Percentiles rank a stretch among this genome's conserved stretches.
Conservation (phyloP, 2,888 invertebrate species). For the Tethea ocularis region DNA sequence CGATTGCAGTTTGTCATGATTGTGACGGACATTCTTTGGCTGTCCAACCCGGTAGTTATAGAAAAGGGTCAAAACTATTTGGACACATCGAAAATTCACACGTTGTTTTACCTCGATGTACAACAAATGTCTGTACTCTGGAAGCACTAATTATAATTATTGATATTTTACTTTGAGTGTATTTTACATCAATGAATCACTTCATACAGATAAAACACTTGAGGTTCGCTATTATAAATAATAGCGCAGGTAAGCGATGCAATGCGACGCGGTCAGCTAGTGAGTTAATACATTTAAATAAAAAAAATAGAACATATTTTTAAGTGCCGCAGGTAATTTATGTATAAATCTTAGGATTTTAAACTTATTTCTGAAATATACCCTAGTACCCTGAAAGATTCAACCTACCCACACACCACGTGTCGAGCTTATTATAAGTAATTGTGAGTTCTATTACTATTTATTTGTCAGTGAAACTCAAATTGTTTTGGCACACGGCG, state of each 20-base stretch:
- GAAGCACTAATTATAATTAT: background rate
- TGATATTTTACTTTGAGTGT: too few species aligned
- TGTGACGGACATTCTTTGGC: conserved; percentile 38
- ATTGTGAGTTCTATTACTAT: background rate
- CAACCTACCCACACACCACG: background rate
- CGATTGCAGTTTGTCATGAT: conserved; percentile 7
- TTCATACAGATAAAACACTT: background rate
- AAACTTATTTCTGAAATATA: background rate
- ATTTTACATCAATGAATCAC: too few species aligned
- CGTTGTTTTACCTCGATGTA: conserved; percentile 14
- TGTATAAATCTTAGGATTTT: background rate
- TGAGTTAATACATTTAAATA: too few species aligned
- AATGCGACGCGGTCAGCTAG: too few species aligned
- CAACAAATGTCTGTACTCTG: background rate
- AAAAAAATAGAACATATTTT: too few species aligned
- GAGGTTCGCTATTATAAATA: too few species aligned
- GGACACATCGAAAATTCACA: conserved; percentile 32
- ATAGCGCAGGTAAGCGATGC: too few species aligned
- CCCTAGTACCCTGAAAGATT: background rate
- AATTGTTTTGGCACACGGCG: conserved; percentile 6
- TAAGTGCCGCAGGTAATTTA: background rate
- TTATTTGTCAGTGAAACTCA: conserved; percentile 2
- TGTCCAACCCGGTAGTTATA: conserved; percentile 55
- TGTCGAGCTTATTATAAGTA: background rate
- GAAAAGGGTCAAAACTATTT: conserved; percentile 59